phyloP scores from a whole-genome alignment of 1,140 invertebrate species.

The Eumeta japonica region DNA sequence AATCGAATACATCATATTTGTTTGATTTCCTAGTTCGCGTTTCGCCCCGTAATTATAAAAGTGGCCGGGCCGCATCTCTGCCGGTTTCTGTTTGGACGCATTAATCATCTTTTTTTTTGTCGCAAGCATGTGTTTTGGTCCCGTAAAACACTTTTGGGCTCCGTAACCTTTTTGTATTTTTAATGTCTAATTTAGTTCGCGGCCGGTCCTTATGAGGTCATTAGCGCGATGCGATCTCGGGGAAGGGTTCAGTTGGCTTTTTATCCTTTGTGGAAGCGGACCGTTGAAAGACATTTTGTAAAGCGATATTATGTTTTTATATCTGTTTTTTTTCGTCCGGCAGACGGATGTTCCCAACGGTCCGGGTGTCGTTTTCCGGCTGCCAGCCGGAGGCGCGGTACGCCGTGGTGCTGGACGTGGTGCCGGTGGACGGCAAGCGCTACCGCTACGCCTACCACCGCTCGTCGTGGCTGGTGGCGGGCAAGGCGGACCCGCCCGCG shows the following conservation, averaged over 20 bases:
- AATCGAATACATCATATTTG: slow-evolving; percentile 59
- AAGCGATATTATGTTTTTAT: neutral
- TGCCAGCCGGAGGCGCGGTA: slow-evolving; percentile 64
- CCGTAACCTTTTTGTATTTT: slow-evolving; percentile 40
- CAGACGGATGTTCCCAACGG: slow-evolving; percentile 98
- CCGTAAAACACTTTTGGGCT: slow-evolving; percentile 44
- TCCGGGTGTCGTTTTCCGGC: slow-evolving; percentile 89
- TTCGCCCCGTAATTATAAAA: slow-evolving; percentile 56
- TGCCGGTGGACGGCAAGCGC: slow-evolving; percentile 94
- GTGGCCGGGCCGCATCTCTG: slow-evolving; percentile 47
- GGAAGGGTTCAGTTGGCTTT: neutral
- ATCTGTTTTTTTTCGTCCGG: neutral
- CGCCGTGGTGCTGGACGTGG: slow-evolving; percentile 93
- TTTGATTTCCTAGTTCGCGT: slow-evolving; percentile 56
- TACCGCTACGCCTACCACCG: slow-evolving; percentile 99
- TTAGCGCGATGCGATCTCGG: slow-evolving; percentile 26
- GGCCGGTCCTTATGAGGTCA: slow-evolving; percentile 33
- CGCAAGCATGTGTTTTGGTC: slow-evolving; percentile 42
- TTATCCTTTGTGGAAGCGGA: neutral
- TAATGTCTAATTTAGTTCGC: slow-evolving; percentile 44
- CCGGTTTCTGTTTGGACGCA: slow-evolving; percentile 42
- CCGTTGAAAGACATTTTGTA: neutral
- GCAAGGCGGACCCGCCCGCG: slow-evolving; percentile 96
- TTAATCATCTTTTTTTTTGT: slow-evolving; percentile 51
- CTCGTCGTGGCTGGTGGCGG: slow-evolving; percentile 96